A percentile compares a stretch with the other conserved stretches of the same genome.
These are phyloP conservation scores for Cyrtonyx montezumae DNA, from an alignment of 2,113 vertebrate species.

Conservation along the genomic window DNA sequence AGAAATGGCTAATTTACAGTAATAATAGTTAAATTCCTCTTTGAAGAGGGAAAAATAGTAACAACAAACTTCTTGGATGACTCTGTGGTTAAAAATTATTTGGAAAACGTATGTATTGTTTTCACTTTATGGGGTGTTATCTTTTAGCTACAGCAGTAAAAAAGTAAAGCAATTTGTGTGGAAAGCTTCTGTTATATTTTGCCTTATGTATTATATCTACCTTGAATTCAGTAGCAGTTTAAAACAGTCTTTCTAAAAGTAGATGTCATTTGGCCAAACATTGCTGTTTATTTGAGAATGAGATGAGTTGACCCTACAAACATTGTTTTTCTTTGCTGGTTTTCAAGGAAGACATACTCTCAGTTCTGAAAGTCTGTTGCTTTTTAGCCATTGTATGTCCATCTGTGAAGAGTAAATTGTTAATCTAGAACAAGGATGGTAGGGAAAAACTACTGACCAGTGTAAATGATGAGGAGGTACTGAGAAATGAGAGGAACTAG, in stretches of 20 bases:
- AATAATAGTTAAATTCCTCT: neutral
- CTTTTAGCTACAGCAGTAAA: neutral
- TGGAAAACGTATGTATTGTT: neutral
- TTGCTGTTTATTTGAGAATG: neutral
- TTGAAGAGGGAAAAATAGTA: neutral
- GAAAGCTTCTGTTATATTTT: neutral
- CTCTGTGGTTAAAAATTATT: neutral
- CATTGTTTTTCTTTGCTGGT: neutral
- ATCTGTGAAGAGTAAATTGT: neutral
- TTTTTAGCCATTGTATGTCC: neutral
- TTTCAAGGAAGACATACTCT: neutral
- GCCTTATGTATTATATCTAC: neutral
- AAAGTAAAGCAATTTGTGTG: neutral
- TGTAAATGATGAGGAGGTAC: neutral
- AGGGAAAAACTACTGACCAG: neutral
- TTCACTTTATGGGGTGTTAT: neutral
- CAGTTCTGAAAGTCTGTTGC: neutral
- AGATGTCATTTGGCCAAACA: neutral
- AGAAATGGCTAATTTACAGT: slow-evolving; percentile 19
- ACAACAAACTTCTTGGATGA: neutral
- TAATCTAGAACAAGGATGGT: neutral
- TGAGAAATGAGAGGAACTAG: neutral
- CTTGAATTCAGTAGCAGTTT: neutral
- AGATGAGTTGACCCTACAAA: neutral
- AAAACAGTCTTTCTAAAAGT: neutral